Base-by-base conservation (phyloP, 2,888 invertebrate species). In the Uropetala carovei region DNA sequence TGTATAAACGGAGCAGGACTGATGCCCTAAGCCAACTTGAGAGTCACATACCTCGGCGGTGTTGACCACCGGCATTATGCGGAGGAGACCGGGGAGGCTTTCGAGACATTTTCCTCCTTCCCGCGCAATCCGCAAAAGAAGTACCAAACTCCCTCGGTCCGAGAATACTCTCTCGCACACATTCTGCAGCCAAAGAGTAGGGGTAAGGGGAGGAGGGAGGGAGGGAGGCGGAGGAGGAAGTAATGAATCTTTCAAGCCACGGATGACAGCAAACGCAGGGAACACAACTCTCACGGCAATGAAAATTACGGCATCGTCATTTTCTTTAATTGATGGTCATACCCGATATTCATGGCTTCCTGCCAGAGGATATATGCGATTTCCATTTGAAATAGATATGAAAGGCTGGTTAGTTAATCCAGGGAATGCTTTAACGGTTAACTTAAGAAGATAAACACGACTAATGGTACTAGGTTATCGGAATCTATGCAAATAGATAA, bases 121-220 rank as follows among this genome's bases (percentile, higher is more conserved):
- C 13, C 64, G n/a, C 56, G 68, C n/a, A n/a, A 18, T 83, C 16
- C n/a, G 18, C 64, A 89, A 16, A 30, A 68, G 59, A 64, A 89
- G 43, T 64, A n/a, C 64, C 89, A n/a, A 18, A 59, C 59, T 59
- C 59, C 27, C 60, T 27, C 43, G 30, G 86, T 59, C 22, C 60
- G 58, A 59, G 86, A 86, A 86, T 86, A 86, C 59, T 30, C 27
- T 86, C 86, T n/a, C 59, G 60, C 59, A 16, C 86, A 27, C 86
- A 86, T 30, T 30, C 30, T 30, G 59, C 22, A 18, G 22, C 75
- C 22, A 75, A 27, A 27, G 22, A 68, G 22, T 68, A 68, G 75
- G 43, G 43, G 5, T 1, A 5, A 5, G 5, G 43, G 43, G 43
- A 43, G 1, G 43, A 5, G 43, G 43, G 43, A 43, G 43, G 75